These are phyloP conservation scores for Drosophila trapezifrons DNA, from an alignment of 1,140 invertebrate species.

Conservation along the genomic window DNA sequence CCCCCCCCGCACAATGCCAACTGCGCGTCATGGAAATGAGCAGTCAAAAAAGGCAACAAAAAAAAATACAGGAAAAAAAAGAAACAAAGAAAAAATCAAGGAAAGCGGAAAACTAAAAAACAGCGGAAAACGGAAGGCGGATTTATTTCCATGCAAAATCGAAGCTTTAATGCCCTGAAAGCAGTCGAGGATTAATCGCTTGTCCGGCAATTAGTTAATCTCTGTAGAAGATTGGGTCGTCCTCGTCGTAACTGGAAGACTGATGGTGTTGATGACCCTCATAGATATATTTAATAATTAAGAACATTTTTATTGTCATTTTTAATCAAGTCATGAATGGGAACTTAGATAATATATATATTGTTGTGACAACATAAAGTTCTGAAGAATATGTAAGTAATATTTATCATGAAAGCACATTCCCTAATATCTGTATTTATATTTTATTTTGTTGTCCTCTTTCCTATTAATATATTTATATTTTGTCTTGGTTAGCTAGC, in stretches of 20 bases:
- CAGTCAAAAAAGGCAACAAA: conserved; percentile 61
- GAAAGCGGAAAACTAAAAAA: conserved; percentile 44
- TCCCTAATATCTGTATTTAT: no score
- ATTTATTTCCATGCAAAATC: conserved; percentile 41
- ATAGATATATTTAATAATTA: not conserved
- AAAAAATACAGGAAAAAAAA: conserved; percentile 31
- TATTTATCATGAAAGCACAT: no score
- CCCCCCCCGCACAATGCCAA: conserved; percentile 60
- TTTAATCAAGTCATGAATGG: not conserved
- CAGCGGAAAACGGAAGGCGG: conserved; percentile 31
- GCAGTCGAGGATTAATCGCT: conserved; percentile 24
- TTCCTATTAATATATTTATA: no score
- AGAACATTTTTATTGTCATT: not conserved
- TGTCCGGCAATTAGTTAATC: conserved; percentile 41
- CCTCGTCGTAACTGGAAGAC: not conserved
- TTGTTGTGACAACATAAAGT: not conserved
- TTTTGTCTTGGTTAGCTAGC: no score
- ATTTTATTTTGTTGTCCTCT: no score
- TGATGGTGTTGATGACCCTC: not conserved
- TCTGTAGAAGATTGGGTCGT: conserved; percentile 13
- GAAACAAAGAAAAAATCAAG: conserved; percentile 25
- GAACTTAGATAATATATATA: no score
- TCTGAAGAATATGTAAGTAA: not conserved
- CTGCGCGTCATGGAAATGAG: conserved; percentile 80
- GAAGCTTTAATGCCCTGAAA: conserved; percentile 50